Percentiles rank a stretch among this genome's conserved stretches.
Conservation (phyloP, 2,113 vertebrate species). For the Dipodomys merriami region DNA sequence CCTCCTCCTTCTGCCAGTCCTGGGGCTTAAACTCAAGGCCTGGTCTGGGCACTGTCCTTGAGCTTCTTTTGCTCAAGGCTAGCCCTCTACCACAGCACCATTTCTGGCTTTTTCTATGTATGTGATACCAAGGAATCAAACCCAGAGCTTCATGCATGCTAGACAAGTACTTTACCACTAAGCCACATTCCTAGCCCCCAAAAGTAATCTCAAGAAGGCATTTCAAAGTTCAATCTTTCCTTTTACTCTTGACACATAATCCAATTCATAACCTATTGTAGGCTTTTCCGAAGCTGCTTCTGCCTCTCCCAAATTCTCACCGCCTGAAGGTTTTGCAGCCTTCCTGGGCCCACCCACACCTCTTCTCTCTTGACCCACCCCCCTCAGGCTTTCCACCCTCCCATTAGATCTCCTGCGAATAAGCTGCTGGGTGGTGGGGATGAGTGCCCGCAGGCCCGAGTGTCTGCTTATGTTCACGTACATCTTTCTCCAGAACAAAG, state of each 20-base stretch:
- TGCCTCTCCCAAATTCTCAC: background rate
- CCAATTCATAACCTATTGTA: background rate
- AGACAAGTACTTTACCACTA: too few relatives aligned
- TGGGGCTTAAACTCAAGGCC: too few relatives aligned
- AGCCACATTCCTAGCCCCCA: background rate
- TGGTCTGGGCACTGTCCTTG: too few relatives aligned
- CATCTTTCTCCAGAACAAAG: background rate
- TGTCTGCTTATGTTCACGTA: background rate
- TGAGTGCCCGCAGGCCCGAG: background rate
- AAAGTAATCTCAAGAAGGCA: slow-evolving; percentile 22
- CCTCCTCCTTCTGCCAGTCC: too few relatives aligned
- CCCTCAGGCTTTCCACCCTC: background rate
- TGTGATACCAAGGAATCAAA: too few relatives aligned
- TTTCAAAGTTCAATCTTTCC: background rate
- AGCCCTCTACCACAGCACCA: too few relatives aligned
- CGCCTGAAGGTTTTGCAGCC: background rate
- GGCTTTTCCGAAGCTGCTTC: background rate
- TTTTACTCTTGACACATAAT: background rate
- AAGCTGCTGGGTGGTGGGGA: background rate
- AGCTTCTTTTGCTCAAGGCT: too few relatives aligned
- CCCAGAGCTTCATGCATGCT: too few relatives aligned
- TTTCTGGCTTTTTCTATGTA: too few relatives aligned
- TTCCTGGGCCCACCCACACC: background rate
- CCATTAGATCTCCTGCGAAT: background rate
- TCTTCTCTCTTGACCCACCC: too few relatives aligned